phyloP scores from a whole-genome alignment of 2,888 invertebrate species.

The Coleophora deauratella region DNA sequence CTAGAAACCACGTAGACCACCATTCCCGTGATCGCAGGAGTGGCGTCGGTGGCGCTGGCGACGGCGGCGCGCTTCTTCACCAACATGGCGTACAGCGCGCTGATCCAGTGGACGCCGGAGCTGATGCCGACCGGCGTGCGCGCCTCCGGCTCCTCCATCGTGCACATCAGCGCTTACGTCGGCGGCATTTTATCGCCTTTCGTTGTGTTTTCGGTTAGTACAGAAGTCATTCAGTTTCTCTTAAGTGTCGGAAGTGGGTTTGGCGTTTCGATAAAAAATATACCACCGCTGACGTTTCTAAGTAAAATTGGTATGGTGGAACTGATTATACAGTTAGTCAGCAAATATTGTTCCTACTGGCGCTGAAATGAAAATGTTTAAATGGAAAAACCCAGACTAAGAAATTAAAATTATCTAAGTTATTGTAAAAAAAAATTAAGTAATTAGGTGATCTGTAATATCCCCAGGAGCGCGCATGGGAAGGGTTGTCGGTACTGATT shows the following conservation, averaged over 20 bases:
- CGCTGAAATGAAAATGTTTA: no score
- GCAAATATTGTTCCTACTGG: no score
- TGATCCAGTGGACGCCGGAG: constrained; percentile 42
- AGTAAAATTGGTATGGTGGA: neutral
- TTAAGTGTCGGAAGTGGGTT: no score
- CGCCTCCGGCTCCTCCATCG: constrained; percentile 37
- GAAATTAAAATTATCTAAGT: no score
- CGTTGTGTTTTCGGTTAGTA: constrained; percentile 42
- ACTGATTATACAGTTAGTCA: no score
- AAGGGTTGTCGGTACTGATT: constrained; percentile 35
- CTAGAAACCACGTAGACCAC: no score
- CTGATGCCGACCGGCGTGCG: constrained; percentile 41
- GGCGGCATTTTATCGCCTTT: constrained; percentile 38
- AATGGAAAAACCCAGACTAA: no score
- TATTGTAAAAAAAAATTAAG: no score
- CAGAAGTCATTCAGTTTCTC: no score
- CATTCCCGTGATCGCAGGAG: constrained; percentile 33
- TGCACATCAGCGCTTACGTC: constrained; percentile 38
- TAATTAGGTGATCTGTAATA: no score
- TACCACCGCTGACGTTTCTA: no score
- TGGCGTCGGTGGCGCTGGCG: constrained; percentile 34
- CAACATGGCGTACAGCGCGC: constrained; percentile 41
- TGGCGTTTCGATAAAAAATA: no score
- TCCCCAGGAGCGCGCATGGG: constrained; percentile 37
- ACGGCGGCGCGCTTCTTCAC: constrained; percentile 37